phyloP scores from a whole-genome alignment of 2,797 vertebrate species.

The Chelmon rostratus region DNA sequence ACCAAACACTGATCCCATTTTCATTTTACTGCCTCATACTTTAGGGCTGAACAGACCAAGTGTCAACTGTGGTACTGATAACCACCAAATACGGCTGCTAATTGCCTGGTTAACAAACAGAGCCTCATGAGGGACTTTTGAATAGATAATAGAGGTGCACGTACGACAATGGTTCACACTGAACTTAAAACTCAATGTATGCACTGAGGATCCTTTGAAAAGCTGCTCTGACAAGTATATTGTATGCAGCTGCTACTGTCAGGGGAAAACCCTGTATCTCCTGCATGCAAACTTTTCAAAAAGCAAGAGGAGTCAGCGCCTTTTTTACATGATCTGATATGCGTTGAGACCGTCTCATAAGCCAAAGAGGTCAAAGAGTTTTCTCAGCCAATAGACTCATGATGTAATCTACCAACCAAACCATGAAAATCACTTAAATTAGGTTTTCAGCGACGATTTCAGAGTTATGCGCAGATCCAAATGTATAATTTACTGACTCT shows the following conservation, averaged over 20 bases:
- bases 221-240: slow-evolving; percentile 20
- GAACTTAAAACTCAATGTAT: slow-evolving; percentile 53
- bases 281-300: background rate
- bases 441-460: slow-evolving; percentile 20
- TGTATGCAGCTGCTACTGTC: background rate
- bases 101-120: slow-evolving; percentile 78
- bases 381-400: background rate
- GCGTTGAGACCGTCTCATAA: background rate
- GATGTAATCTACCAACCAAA: slow-evolving; percentile 39
- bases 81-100: slow-evolving; percentile 68
- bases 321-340: background rate
- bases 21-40: slow-evolving; percentile 80
- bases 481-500: slow-evolving; percentile 28
- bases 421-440: slow-evolving; percentile 36
- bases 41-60: slow-evolving; percentile 67
- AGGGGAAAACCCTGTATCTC: background rate
- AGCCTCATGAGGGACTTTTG: slow-evolving; percentile 72
- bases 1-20: slow-evolving; percentile 70
- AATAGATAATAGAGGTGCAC: slow-evolving; percentile 72
- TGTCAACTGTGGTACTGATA: slow-evolving; percentile 74
- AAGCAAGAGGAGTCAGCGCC: background rate
- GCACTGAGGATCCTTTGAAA: slow-evolving; percentile 38
- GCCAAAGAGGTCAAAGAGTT: slow-evolving; percentile 14
- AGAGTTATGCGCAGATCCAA: background rate
- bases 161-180: slow-evolving; percentile 54